phyloP scores from a whole-genome alignment of 2,888 invertebrate species.

The Agrenia bidenticulata region DNA sequence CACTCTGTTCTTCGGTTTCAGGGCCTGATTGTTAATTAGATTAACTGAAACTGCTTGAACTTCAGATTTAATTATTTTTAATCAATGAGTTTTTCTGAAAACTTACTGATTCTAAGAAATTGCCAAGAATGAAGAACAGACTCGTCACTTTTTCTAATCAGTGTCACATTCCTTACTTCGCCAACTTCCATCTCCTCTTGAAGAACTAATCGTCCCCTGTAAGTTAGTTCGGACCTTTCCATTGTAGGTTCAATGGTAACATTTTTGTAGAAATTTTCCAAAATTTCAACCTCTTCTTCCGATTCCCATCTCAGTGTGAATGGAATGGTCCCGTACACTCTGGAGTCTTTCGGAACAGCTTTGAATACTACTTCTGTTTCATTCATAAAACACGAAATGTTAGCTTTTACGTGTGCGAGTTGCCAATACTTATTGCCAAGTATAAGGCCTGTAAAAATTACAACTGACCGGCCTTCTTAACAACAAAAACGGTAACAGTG shows the following conservation, averaged over 20 bases:
- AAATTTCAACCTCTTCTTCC: constrained; percentile 34
- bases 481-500: constrained; percentile 27
- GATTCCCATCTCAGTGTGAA: constrained; percentile 39
- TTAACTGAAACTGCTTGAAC: no score
- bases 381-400: not conserved
- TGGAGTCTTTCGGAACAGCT: not conserved
- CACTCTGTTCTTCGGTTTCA: constrained; percentile 19
- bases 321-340: constrained; percentile 19
- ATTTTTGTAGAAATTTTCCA: constrained; percentile 13
- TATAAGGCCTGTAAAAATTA: no score
- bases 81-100: no score
- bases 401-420: no score
- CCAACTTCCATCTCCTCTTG: constrained; percentile 25
- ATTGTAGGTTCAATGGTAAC: constrained; percentile 23
- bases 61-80: no score
- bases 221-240: constrained; percentile 18
- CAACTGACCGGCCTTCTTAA: not conserved
- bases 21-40: constrained; percentile 12
- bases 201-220: constrained; percentile 21
- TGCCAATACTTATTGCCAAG: no score
- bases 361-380: not conserved
- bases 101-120: constrained; percentile 25
- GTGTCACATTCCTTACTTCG: constrained; percentile 18
- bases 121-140: constrained; percentile 27
- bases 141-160: constrained; percentile 27